Evolutionary conservation across 2,113 vertebrate species (phyloP), one percentile per base, ranked within the genome.

Genomic region (Rhagologus leucostigma): DNA sequence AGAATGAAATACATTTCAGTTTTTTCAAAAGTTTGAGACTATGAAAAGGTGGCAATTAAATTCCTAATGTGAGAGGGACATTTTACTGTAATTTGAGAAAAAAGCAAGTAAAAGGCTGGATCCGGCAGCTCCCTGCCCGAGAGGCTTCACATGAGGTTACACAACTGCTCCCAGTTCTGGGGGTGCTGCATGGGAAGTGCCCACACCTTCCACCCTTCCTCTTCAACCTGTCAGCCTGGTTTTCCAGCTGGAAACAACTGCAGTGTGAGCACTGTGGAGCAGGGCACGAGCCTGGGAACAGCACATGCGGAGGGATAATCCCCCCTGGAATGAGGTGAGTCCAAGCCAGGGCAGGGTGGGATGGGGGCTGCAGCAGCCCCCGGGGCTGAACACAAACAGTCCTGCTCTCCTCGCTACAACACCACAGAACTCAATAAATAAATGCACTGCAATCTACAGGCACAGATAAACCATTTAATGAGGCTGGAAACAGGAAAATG

Each of bases 11-110:
- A 79, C 22, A 59, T 44, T 39, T 41, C 39, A n/a, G 62, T 49
- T 92, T 85, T 4, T 22, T 52, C 62, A 73, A 47, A 93, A 83
- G 27, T 39, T 81, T 64, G 6, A 39, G 94, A 24, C 64, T 44
- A 16, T 20, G 44, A 69, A 95, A 94, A 71, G 89, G 90, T 30
- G 87, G 74, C 90, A 96, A 96, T 96, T 96, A 94, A 91, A 89
- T 33, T 29, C 42, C 86, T 42, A 86, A 95, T 13, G 13, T 5
- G 33, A 87, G 52, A 73, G 47, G 77, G 89, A 81, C 53, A 4
- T 62, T 95, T 62, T 52, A 49, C n/a, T 88, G 44, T 77, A 29
- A 79, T 88, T 19, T 70, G 78, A 60, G 71, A 7, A 44, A 88
- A 30, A 79, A 53, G 50, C 57, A 30, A 78, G 76, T 18, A 44